A percentile compares a stretch with the other conserved stretches of the same genome.
Evolutionary conservation across 2,888 invertebrate species (phyloP).

Genomic region (Cynaeus angustus): DNA sequence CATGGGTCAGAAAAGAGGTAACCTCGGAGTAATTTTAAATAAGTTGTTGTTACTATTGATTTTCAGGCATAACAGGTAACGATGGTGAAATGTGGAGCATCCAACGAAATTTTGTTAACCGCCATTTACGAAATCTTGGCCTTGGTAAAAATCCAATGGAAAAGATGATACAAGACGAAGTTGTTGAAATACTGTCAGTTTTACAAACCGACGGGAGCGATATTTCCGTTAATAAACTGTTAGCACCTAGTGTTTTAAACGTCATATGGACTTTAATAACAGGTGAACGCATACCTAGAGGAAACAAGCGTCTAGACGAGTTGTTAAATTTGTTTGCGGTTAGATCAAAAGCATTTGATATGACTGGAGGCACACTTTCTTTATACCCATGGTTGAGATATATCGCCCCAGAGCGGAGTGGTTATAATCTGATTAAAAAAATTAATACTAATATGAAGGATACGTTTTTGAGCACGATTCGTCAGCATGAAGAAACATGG

Average conservation of each 20-base stretch:
- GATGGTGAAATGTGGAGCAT: constrained; percentile 75
- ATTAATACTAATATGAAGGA: constrained; percentile 75
- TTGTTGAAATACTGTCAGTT: constrained; percentile 69
- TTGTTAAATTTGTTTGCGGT: constrained; percentile 72
- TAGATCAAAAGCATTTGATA: constrained; percentile 73
- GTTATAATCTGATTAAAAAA: constrained; percentile 75
- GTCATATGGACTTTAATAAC: constrained; percentile 79
- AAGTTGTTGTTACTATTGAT: background rate
- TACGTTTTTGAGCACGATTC: constrained; percentile 75
- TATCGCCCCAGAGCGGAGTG: constrained; percentile 76
- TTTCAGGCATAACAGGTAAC: constrained; percentile 75
- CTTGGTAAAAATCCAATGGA: constrained; percentile 74
- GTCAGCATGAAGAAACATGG: constrained; percentile 74
- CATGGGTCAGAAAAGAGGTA: constrained; percentile 77
- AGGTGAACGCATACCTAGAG: constrained; percentile 66
- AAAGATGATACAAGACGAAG: constrained; percentile 72
- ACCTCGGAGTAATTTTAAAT: background rate
- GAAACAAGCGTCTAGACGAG: constrained; percentile 69
- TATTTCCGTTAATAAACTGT: constrained; percentile 63
- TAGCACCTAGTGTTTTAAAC: constrained; percentile 77
- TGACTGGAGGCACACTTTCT: constrained; percentile 72
- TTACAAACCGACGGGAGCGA: constrained; percentile 59
- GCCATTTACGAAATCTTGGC: constrained; percentile 73
- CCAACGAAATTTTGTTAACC: constrained; percentile 73
- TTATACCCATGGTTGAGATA: constrained; percentile 78